Percentiles rank a stretch among this genome's conserved stretches.
These are phyloP conservation scores for Equus quagga DNA, from an alignment of 2,113 vertebrate genomes.

Conservation along the genomic window DNA sequence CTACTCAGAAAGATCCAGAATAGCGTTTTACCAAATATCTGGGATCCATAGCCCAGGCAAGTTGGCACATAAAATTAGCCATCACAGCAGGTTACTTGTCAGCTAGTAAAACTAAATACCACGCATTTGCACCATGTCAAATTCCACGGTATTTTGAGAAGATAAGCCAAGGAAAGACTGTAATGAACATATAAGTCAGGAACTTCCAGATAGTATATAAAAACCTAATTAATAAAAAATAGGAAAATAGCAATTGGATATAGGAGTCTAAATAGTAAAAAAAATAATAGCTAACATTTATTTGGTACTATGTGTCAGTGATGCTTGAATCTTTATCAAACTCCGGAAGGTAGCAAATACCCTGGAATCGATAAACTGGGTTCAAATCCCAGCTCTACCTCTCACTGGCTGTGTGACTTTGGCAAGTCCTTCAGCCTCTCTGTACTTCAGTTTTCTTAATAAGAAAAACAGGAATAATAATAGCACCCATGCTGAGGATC, in stretches of 20 bases:
- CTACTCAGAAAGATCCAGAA: background rate
- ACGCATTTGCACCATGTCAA: background rate
- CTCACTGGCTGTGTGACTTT: background rate
- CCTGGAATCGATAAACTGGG: background rate
- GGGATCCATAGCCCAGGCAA: background rate
- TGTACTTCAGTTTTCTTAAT: background rate
- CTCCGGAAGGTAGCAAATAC: background rate
- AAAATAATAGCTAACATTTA: background rate
- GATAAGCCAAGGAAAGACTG: background rate
- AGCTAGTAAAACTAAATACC: background rate
- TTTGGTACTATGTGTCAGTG: background rate
- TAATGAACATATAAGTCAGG: background rate
- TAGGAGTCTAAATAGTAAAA: background rate
- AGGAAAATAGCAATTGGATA: background rate
- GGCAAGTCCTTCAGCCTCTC: constrained; percentile 6
- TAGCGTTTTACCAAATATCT: background rate
- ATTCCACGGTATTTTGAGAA: background rate
- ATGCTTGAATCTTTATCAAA: constrained; percentile 20
- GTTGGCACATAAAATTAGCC: background rate
- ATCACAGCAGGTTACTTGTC: background rate
- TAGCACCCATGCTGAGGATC: background rate
- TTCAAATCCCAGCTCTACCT: background rate
- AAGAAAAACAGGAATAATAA: background rate
- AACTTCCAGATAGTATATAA: background rate
- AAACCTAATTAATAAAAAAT: background rate